These are phyloP conservation scores for Syrrhaptes paradoxus DNA, from an alignment of 2,113 vertebrate genomes.

Conservation along the genomic window DNA sequence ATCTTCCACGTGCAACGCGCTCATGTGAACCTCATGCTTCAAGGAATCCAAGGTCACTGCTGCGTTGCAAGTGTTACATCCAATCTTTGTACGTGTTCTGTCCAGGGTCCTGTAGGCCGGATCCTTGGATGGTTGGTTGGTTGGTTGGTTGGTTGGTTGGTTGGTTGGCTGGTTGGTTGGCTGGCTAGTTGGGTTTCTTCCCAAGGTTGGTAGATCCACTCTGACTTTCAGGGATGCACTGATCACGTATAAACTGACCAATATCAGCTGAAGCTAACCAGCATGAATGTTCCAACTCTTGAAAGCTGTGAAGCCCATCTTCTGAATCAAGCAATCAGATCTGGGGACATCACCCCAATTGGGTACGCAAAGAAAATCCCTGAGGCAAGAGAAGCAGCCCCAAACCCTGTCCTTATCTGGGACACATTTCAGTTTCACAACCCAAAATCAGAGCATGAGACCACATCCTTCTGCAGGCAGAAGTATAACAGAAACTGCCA, in stretches of 20 bases:
- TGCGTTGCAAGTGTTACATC: neutral
- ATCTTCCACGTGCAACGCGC: rapidly evolving
- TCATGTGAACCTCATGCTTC: neutral
- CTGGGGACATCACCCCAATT: neutral
- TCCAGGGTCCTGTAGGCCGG: neutral
- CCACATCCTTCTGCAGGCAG: neutral
- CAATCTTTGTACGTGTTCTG: neutral
- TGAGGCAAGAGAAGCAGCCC: neutral
- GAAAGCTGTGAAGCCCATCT: neutral
- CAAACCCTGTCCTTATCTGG: neutral
- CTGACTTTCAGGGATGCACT: neutral
- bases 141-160: no score
- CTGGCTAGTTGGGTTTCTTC: neutral
- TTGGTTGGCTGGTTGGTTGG: neutral
- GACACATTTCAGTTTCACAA: neutral
- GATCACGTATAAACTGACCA: neutral
- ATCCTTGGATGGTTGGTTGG: neutral
- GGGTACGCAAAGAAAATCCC: neutral
- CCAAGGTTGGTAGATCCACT: neutral
- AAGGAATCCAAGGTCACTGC: neutral
- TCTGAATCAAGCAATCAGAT: neutral
- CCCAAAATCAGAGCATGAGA: neutral
- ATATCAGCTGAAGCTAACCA: neutral
- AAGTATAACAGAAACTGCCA: neutral
- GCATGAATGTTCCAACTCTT: neutral